phyloP scores from a whole-genome alignment of 2,888 invertebrate species.

The Malthinus seriepunctatus region DNA sequence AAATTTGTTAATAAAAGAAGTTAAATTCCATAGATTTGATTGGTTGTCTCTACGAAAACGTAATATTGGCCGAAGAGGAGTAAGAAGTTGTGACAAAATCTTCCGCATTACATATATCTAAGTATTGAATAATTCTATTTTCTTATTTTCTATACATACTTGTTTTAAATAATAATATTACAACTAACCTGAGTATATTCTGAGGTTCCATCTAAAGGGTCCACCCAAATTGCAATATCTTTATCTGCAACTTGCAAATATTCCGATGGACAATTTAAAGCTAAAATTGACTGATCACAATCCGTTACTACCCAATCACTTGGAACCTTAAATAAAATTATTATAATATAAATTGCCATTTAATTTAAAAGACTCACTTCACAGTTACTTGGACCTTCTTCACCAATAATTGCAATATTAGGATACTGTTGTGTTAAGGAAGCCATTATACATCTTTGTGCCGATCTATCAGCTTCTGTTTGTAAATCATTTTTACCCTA shows the following conservation, averaged over 20 bases:
- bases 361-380: constrained; percentile 54
- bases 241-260: constrained; percentile 69
- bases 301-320: constrained; percentile 79
- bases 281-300: constrained; percentile 62
- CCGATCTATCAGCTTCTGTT: constrained; percentile 96
- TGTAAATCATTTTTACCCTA: constrained; percentile 92
- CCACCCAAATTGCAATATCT: constrained; percentile 96
- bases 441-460: constrained; percentile 90
- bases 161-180: neutral
- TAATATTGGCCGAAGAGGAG: constrained; percentile 1
- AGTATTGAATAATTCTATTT: constrained; percentile 5
- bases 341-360: neutral
- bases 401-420: constrained; percentile 82
- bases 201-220: constrained; percentile 97
- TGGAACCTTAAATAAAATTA: constrained; percentile 54
- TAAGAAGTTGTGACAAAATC: constrained; percentile 4
- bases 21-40: constrained; percentile 8
- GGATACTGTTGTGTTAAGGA: constrained; percentile 86
- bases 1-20: constrained; percentile 6
- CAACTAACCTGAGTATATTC: constrained; percentile 89
- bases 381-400: constrained; percentile 75
- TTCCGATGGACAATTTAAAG: constrained; percentile 68
- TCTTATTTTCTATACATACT: constrained; percentile 1
- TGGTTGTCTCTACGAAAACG: neutral
- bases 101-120: constrained; percentile 11